Evolutionary conservation across 2,888 invertebrate species (phyloP), one percentile per base, ranked within the genome.

Genomic region (Himalopsyche kuldschensis): DNA sequence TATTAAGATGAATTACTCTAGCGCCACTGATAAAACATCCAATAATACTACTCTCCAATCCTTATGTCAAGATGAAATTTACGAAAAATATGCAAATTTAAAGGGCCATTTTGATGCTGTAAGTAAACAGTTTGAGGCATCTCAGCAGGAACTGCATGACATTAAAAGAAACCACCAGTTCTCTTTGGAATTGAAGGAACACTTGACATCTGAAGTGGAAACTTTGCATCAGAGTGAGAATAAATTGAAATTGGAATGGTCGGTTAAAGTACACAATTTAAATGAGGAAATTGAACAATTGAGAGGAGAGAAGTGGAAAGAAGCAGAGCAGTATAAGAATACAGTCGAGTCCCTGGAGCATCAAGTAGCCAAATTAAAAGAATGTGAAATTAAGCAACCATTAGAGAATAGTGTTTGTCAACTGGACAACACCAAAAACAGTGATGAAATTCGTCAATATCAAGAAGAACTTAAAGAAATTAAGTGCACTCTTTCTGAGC

Each of bases 61-160:
- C 1, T 11, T 82, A 6, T 48, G 90, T 1, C 89, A 90, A 81
- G 90, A 90, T 17, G 91, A 91, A 87, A 86, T 92, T 0, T 89
- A 87, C 84, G 91, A 91, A 87, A 89, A 81, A 75, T 86, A 85
- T 80, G 75, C 89, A 2, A 88, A 88, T 80, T 88, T 92, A 1
- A 90, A 90, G 87, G 90, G 90, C 87, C 91, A 91, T 87, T 90
- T 88, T 85, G 90, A 91, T 20, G 89, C 88, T 82, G 86, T 92
- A 85, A 88, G 89, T 4, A 89, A 87, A 82, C 90, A 88, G 77
- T 91, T 89, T 84, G 92, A 92, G 86, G 86, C 88, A 0, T 89
- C 89, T 0, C 90, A 91, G 87, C 92, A 92, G 87, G 91, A 92
- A 86, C 87, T 92, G 6, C 90, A 92, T 81, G 91, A 92, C 35